These are phyloP conservation scores for Drosophila mojavensis DNA, from an alignment of 1,140 invertebrate genomes.

Conservation along the genomic window DNA sequence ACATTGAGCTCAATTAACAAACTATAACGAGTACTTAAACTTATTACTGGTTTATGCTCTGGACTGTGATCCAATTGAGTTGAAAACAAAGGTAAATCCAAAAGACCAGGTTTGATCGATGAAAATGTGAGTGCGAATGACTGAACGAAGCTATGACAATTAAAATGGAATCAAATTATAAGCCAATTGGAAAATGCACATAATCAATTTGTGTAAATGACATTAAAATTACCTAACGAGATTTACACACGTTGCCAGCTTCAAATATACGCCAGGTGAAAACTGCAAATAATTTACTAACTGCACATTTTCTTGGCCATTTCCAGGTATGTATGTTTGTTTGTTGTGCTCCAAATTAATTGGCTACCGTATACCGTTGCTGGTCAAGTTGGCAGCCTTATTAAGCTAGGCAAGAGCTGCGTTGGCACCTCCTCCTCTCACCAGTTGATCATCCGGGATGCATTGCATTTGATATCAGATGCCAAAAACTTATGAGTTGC, in stretches of 20 bases:
- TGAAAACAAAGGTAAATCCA: not conserved
- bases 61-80: not conserved
- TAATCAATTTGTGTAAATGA: constrained; percentile 57
- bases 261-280: constrained; percentile 45
- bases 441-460: constrained; percentile 13
- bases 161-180: constrained; percentile 19
- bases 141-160: not conserved
- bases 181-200: constrained; percentile 67
- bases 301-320: constrained; percentile 27
- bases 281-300: constrained; percentile 41
- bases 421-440: constrained; percentile 13
- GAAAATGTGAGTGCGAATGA: not conserved
- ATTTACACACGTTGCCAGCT: constrained; percentile 18
- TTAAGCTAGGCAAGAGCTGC: constrained; percentile 33
- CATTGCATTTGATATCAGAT: not conserved
- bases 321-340: constrained; percentile 15
- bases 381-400: constrained; percentile 51
- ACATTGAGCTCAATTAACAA: not conserved
- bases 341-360: constrained; percentile 29
- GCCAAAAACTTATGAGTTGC: constrained; percentile 31
- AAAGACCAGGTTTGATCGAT: too few relatives aligned
- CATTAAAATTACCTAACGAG: constrained; percentile 48
- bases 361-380: constrained; percentile 48
- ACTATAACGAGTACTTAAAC: not conserved
- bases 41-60: constrained; percentile 4